Evolutionary conservation across 2,888 invertebrate species (phyloP).

Genomic region (Sepiola atlantica): DNA sequence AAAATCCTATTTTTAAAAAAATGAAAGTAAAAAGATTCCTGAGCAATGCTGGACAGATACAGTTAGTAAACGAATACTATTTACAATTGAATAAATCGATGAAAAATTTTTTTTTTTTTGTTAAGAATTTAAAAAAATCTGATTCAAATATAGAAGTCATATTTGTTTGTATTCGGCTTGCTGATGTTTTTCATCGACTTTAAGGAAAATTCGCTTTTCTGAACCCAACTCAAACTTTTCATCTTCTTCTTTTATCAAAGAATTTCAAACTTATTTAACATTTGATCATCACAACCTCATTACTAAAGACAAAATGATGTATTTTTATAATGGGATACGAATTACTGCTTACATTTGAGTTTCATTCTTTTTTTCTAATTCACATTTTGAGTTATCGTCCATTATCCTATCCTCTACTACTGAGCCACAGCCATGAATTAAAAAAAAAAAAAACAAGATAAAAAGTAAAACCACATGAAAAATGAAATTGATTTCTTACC

Average conservation of each 20-base stretch:
- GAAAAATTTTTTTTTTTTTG: no score
- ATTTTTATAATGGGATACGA: background rate
- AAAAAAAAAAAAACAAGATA: background rate
- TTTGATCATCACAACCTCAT: background rate
- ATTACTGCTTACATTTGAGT: background rate
- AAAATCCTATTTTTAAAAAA: no score
- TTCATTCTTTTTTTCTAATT: background rate
- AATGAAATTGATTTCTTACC: background rate
- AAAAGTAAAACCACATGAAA: background rate
- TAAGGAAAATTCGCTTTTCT: no score
- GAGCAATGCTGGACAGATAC: no score
- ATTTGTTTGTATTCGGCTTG: no score
- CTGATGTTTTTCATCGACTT: no score
- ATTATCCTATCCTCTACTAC: background rate
- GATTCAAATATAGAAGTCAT: no score
- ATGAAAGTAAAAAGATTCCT: no score
- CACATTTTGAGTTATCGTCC: no score
- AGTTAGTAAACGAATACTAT: no score
- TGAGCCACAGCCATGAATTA: background rate
- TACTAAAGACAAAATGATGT: background rate
- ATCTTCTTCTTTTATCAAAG: background rate
- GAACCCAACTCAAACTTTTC: background rate
- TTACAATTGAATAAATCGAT: no score
- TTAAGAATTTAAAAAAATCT: no score
- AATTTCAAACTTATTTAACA: background rate